These are phyloP conservation scores for Clivina fossor DNA, from an alignment of 2,888 invertebrate species.

Conservation along the genomic window DNA sequence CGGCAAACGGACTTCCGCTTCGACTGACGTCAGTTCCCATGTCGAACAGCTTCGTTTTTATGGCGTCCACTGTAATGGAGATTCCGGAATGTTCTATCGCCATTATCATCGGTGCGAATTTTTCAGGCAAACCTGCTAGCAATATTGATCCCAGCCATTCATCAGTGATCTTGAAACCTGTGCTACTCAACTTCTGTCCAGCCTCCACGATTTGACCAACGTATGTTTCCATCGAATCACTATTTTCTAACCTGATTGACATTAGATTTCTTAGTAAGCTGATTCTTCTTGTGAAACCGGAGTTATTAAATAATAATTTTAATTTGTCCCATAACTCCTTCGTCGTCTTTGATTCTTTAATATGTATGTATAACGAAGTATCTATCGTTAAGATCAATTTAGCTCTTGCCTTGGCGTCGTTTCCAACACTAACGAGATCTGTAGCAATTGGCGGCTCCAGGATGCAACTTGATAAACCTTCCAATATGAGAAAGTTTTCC, in stretches of 20 bases:
- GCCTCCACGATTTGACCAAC: slow-evolving; percentile 41
- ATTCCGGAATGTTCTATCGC: slow-evolving; percentile 38
- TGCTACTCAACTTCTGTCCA: slow-evolving; percentile 37
- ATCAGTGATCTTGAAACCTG: slow-evolving; percentile 41
- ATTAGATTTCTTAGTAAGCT: slow-evolving; percentile 38
- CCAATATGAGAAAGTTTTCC: slow-evolving; percentile 1
- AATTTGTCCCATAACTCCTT: slow-evolving; percentile 40
- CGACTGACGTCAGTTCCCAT: slow-evolving; percentile 26
- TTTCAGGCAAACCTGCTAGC: slow-evolving; percentile 35
- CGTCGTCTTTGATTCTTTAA: slow-evolving; percentile 39
- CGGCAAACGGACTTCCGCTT: too few species aligned
- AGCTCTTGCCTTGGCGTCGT: slow-evolving; percentile 36
- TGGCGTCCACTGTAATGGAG: slow-evolving; percentile 35
- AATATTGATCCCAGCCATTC: slow-evolving; percentile 41
- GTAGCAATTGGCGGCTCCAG: too few species aligned
- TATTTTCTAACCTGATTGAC: slow-evolving; percentile 35
- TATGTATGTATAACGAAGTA: slow-evolving; percentile 40
- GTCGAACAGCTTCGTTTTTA: slow-evolving; percentile 39
- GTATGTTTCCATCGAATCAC: slow-evolving; percentile 37
- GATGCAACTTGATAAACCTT: too few species aligned
- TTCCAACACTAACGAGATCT: too few species aligned
- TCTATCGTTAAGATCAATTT: slow-evolving; percentile 39
- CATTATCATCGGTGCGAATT: slow-evolving; percentile 39
- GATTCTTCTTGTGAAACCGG: slow-evolving; percentile 40
- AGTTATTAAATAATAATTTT: slow-evolving; percentile 40